A percentile compares a stretch with the other conserved stretches of the same genome.
Evolutionary conservation across 2,113 vertebrate genomes (phyloP).

Genomic region (Corythoichthys intestinalis): DNA sequence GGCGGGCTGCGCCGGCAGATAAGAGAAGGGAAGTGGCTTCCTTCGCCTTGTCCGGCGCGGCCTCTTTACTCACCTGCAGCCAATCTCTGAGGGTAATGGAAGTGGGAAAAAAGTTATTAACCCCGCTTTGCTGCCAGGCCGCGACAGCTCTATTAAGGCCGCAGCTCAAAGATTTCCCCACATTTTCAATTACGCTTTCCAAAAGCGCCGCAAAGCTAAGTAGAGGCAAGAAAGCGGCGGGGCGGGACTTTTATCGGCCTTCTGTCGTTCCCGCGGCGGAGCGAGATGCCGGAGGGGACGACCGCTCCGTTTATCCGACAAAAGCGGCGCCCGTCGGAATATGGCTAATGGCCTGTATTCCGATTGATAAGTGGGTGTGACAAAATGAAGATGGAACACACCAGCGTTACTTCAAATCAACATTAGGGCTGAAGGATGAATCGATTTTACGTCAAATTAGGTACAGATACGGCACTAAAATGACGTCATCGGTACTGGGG

Average conservation of each 20-base stretch:
- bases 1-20: constrained; percentile 44
- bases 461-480: no score
- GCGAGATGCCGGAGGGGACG: constrained; percentile 43
- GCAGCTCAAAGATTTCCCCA: constrained; percentile 62
- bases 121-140: constrained; percentile 64
- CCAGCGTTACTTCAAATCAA: not conserved
- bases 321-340: constrained; percentile 40
- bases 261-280: constrained; percentile 40
- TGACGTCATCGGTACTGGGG: no score
- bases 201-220: constrained; percentile 20
- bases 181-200: constrained; percentile 70
- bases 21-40: constrained; percentile 35
- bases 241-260: constrained; percentile 34
- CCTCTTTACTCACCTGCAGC: constrained; percentile 69
- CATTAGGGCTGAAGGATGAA: no score
- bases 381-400: not conserved
- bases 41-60: constrained; percentile 50
- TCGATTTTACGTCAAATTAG: no score
- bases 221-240: constrained; percentile 41
- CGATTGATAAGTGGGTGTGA: not conserved
- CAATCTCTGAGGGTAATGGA: constrained; percentile 72
- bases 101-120: constrained; percentile 77
- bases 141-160: constrained; percentile 70
- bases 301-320: constrained; percentile 54
- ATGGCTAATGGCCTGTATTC: constrained; percentile 22